Percentiles rank a stretch among this genome's conserved stretches.
Evolutionary conservation across 2,797 vertebrate genomes (phyloP).

Genomic region (Otolemur crassicaudatus): DNA sequence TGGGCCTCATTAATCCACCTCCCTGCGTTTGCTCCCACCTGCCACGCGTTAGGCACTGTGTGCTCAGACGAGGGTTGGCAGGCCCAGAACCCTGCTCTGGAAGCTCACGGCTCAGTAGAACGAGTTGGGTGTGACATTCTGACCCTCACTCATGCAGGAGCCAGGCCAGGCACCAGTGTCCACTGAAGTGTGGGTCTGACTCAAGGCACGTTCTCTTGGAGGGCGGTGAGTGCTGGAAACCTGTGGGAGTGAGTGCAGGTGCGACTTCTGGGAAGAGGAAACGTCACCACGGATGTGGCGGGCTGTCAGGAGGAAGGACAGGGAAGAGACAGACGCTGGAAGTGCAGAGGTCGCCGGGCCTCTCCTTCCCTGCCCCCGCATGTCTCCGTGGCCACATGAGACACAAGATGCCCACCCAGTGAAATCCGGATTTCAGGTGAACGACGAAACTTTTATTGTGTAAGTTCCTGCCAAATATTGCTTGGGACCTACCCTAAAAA

Average conservation of each 20-base stretch:
- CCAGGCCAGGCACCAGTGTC: rapidly evolving
- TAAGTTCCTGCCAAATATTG: too few species aligned
- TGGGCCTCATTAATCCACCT: neutral
- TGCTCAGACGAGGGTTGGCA: rapidly evolving
- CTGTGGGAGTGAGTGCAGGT: rapidly evolving
- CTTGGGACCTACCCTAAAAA: neutral
- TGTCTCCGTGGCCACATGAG: rapidly evolving
- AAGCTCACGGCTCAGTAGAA: neutral
- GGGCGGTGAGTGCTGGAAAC: neutral
- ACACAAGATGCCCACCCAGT: too few species aligned
- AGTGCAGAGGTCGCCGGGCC: rapidly evolving
- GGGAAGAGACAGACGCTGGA: neutral
- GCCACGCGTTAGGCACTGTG: rapidly evolving
- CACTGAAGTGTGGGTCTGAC: neutral
- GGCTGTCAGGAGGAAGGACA: neutral
- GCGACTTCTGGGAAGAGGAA: neutral
- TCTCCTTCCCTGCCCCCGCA: too few species aligned
- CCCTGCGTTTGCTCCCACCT: neutral
- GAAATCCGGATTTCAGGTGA: neutral
- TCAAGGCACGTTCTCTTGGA: neutral
- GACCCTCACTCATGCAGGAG: neutral
- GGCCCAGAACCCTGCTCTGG: neutral
- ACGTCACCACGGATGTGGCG: rapidly evolving
- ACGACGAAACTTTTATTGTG: rapidly evolving
- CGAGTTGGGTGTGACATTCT: neutral